phyloP scores from a whole-genome alignment of 37 sponge, comb jelly and placozoan genomes.

The Geodia barretti region DNA sequence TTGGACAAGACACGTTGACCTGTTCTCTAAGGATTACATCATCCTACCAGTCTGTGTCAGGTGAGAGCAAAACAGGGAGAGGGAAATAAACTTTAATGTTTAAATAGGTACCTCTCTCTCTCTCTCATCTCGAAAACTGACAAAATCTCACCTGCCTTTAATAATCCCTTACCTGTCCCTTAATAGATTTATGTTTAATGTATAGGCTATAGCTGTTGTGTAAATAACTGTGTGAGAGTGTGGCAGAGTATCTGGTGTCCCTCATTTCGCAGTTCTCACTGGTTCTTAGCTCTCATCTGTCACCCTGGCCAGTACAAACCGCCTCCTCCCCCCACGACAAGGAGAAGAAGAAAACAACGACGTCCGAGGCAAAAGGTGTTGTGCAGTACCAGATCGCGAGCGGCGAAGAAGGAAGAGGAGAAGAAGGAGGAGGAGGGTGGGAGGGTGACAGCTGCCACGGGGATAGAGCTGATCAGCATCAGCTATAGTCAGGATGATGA shows the following conservation, averaged over 20 bases:
- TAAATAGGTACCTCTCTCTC: not conserved
- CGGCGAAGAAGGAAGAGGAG: not conserved
- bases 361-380: not conserved
- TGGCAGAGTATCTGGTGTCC: too few species aligned
- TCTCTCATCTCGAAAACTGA: not conserved
- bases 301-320: slow-evolving; percentile 69
- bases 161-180: too few species aligned
- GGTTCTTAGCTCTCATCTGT: slow-evolving; percentile 85
- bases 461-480: not conserved
- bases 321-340: not conserved
- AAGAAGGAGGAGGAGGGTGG: not conserved
- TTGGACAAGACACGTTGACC: slow-evolving; percentile 87
- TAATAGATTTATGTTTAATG: too few species aligned
- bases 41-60: slow-evolving; percentile 79
- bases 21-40: slow-evolving; percentile 80
- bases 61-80: too few species aligned
- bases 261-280: slow-evolving; percentile 61
- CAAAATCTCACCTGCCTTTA: not conserved
- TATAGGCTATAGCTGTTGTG: too few species aligned
- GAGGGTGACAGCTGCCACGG: not conserved
- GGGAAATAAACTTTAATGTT: too few species aligned
- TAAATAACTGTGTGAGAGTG: too few species aligned
- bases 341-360: not conserved
- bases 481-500: not conserved
- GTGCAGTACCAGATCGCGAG: not conserved